Evolutionary conservation across 2,113 vertebrate genomes (phyloP), one percentile per base, ranked within the genome.

Genomic region (Noturus placidus): DNA sequence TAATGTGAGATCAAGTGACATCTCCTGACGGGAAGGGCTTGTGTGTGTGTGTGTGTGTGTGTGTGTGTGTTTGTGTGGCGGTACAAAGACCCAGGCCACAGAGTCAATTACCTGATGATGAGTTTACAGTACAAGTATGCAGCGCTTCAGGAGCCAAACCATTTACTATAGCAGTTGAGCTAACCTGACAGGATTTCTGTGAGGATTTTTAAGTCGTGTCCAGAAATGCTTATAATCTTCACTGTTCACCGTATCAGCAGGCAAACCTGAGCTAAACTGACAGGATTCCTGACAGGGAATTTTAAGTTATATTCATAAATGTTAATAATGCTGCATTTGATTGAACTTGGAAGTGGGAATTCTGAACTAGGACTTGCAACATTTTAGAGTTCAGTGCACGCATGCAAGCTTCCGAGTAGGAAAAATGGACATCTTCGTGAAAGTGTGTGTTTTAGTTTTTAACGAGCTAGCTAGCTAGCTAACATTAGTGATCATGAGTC

Each of bases 1-100:
- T 87, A 78, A 83, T 83, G 70, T 67, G 30, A 78, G 70, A 87
- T 83, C 81, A 87, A 61, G 30, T 83, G 82, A 87, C 80, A 77
- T 59, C 76, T 87, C 81, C 70, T 77, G 57, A 77, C 46, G 27
- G 81, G 81, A 87, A 77, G 52, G 33, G 14, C n/a, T 35, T 70
- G 76, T 57, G 46, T 57, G 79, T 81, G 27, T 33, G 54, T 38
- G 67, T 14, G 67, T 13, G 83, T 15, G 79, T 83, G 59, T 38
- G 78, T 69, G 86, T 82, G 52, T 56, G 22, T 61, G 76, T 25
- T 17, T 35, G 59, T 11, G 57, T 5, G 7, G 33, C 42, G 20
- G 25, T 19, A 69, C 65, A 84, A 59, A 85, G 52, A 74, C 22
- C 33, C 82, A 35, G 17, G 30, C 54, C 3, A 4, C 0, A 65